Base-by-base conservation (phyloP, 2,888 invertebrate genomes). In the Odontothrips loti region DNA sequence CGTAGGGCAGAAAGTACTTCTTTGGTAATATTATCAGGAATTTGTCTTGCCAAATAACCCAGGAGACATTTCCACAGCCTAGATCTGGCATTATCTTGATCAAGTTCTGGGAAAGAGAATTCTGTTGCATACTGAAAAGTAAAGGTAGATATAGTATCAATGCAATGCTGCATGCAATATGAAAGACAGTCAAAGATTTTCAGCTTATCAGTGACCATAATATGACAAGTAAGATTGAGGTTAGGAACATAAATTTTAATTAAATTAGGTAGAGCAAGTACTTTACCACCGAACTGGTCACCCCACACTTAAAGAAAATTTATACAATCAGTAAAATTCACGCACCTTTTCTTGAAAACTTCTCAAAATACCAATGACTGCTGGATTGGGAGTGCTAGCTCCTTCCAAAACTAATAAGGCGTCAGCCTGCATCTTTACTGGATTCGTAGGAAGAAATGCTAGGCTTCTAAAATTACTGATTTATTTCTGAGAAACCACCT, bases 51-150 rank as follows among this genome's bases (percentile, higher is more conserved):
- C n/a, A 93, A 87, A 84, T 89, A 89, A 83, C 89, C 87, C 85
- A 92, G 92, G 81, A 94, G 85, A 48, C 88, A 88, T 34, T 89
- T 88, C 93, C 93, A 94, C 80, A 93, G 84, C 79, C 90, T 86
- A 81, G 87, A 87, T 84, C 92, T 88, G 83, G 88, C 88, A 84
- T 90, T 89, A 81, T 89, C 88, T 83, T 89, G 85, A 82, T 90
- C 88, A 83, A 94, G 86, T 85, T 89, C 90, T n/a, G 91, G 90
- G 87, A 94, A 93, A 47, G 86, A 87, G 85, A 91, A 92, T 1
- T 87, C 87, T 84, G 89, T 89, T 83, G 90, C 87, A 85, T 90
- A 88, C 92, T 92, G 86, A 81, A 88, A 88, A 84, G 34, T 27
- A 79, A 68, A 79, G 17, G 75, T 29, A 23, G 23, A 27, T 9